Base-by-base conservation (phyloP, 2,888 invertebrate genomes). In the Meloe dianella region DNA sequence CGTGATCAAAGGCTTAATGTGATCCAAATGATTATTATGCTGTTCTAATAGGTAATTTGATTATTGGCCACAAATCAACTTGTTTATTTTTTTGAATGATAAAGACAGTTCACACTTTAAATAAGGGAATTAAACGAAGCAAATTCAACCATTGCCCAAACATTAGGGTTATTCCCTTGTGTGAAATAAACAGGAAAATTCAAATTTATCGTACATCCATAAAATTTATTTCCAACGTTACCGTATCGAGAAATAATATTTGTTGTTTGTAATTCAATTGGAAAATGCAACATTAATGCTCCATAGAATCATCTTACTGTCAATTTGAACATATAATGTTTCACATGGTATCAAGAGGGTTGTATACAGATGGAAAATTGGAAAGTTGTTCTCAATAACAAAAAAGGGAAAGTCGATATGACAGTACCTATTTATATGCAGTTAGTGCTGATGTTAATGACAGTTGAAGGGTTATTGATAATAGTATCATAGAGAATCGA, bases 391-490 rank as follows among this genome's bases (percentile, higher is more conserved):
- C 3, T 32, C n/a, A n/a, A n/a, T n/a, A n/a, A n/a, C n/a, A n/a
- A 10, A 14, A 35, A 35, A 14, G 35, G 35, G 35, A 35, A 35
- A 35, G 35, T 35, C 35, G 14, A 14, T 35, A 0, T 6, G 41
- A 35, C 41, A 9, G 47, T 47, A 20, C 20, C 47, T 47, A 47
- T 47, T 47, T 47, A 47, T 20, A 47, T 47, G 47, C 47, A 47
- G 20, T 20, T 9, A 20, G 9, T 47, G 47, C 8, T 47, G 47
- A 3, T 47, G 47, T 47, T 47, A 47, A 47, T 47, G 47, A 20
- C 20, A 47, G 47, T 47, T 47, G 47, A 41, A n/a, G 47, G 47
- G 47, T 20, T 47, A 20, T 20, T 47, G 47, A 47, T 47, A 47
- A 47, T 10, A 47, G 3, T 47, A 22, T 17, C 38, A 6, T 17